phyloP scores from a whole-genome alignment of 2,797 vertebrate genomes.

The Microhierax caerulescens region DNA sequence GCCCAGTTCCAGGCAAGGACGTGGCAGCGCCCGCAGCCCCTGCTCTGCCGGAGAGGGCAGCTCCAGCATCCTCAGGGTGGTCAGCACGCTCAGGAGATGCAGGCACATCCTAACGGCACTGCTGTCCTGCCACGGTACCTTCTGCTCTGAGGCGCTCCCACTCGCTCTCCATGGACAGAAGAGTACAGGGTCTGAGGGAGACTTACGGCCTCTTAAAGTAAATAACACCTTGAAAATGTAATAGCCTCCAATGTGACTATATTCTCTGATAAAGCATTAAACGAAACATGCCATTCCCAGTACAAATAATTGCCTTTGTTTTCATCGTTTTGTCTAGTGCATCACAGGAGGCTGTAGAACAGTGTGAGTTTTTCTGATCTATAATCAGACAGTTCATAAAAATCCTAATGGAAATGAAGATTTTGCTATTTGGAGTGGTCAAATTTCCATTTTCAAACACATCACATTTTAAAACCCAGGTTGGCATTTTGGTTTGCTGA shows the following conservation, averaged over 20 bases:
- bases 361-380: conserved; percentile 66
- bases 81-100: rapidly evolving
- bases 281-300: conserved; percentile 57
- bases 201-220: background rate
- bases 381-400: conserved; percentile 77
- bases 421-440: conserved; percentile 79
- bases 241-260: background rate
- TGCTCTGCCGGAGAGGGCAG: background rate
- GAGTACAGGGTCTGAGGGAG: background rate
- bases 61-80: rapidly evolving
- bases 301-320: conserved; percentile 76
- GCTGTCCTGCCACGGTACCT: rapidly evolving
- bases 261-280: conserved; percentile 14
- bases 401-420: conserved; percentile 78
- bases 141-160: background rate
- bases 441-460: conserved; percentile 80
- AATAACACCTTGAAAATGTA: conserved; percentile 7
- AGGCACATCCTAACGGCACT: rapidly evolving
- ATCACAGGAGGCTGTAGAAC: conserved; percentile 50
- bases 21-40: rapidly evolving
- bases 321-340: conserved; percentile 52
- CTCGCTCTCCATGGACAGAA: background rate
- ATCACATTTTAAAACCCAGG: conserved; percentile 76
- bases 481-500: conserved; percentile 79
- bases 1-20: background rate